These are phyloP conservation scores for Platichthys flesus DNA, from an alignment of 2,113 vertebrate genomes.

Conservation along the genomic window DNA sequence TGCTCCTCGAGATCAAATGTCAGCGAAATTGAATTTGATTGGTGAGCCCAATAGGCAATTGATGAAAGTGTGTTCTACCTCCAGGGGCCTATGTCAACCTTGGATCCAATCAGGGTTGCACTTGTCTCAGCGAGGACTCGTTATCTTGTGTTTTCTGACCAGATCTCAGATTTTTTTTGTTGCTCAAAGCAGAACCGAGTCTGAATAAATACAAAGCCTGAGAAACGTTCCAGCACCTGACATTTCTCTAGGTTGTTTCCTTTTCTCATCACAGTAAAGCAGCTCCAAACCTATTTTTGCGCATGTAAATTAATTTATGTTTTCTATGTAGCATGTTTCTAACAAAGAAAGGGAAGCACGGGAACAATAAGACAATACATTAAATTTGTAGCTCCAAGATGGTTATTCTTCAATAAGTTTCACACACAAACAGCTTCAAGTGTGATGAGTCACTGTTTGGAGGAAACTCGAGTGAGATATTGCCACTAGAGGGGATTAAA, in stretches of 20 bases:
- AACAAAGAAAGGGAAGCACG: background rate
- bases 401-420: constrained; percentile 44
- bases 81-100: background rate
- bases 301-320: background rate
- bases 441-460: constrained; percentile 6
- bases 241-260: background rate
- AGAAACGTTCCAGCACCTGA: background rate
- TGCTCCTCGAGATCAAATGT: background rate
- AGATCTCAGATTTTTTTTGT: background rate
- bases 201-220: background rate
- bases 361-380: background rate
- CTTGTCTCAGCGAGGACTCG: background rate
- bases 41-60: background rate
- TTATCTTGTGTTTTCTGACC: background rate
- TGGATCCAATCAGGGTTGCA: background rate
- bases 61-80: background rate
- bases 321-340: background rate
- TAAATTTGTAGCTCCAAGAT: background rate
- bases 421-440: constrained; percentile 1
- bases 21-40: background rate
- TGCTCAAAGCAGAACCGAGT: background rate
- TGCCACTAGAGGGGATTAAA: constrained; percentile 35
- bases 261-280: background rate
- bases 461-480: constrained; percentile 2
- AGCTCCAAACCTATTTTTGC: background rate